phyloP scores from a whole-genome alignment of 2,888 invertebrate genomes.

The Ectropis crepuscularia region DNA sequence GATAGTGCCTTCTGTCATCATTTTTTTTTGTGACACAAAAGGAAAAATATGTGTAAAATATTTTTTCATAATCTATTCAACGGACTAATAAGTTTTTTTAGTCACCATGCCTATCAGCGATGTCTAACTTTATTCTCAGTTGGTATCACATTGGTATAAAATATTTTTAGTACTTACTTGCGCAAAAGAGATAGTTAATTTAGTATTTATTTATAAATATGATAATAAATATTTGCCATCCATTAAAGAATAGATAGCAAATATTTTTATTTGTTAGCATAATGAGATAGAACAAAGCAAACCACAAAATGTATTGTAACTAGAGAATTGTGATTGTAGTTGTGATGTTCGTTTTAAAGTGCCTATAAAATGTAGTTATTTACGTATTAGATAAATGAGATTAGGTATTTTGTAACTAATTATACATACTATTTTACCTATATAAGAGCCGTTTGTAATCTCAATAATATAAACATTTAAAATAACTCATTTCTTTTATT shows the following conservation, averaged over 20 bases:
- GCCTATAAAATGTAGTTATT: conserved; percentile 50
- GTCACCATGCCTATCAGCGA: too few species aligned
- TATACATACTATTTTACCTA: conserved; percentile 19
- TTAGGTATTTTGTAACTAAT: conserved; percentile 40
- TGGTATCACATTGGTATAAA: too few species aligned
- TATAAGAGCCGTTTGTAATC: conserved; percentile 51
- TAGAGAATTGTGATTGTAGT: conserved; percentile 34
- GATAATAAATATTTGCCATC: not conserved
- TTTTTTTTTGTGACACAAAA: too few species aligned
- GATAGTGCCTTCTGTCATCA: too few species aligned
- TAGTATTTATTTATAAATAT: too few species aligned
- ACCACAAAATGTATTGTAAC: conserved; percentile 30
- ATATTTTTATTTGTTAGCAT: conserved; percentile 7
- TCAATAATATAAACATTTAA: conserved; percentile 45
- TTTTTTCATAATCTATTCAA: too few species aligned
- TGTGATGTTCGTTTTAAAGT: conserved; percentile 41
- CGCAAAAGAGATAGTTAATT: too few species aligned
- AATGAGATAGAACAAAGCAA: conserved; percentile 14
- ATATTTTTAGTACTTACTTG: too few species aligned
- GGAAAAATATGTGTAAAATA: too few species aligned
- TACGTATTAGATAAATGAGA: conserved; percentile 41
- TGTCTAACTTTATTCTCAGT: too few species aligned
- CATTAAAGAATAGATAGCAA: conserved; percentile 8
- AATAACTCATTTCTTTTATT: conserved; percentile 34
- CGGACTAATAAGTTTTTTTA: too few species aligned